Evolutionary conservation across 2,888 invertebrate genomes (phyloP), one percentile per base, ranked within the genome.

Genomic region (Amphiduros pacificus): DNA sequence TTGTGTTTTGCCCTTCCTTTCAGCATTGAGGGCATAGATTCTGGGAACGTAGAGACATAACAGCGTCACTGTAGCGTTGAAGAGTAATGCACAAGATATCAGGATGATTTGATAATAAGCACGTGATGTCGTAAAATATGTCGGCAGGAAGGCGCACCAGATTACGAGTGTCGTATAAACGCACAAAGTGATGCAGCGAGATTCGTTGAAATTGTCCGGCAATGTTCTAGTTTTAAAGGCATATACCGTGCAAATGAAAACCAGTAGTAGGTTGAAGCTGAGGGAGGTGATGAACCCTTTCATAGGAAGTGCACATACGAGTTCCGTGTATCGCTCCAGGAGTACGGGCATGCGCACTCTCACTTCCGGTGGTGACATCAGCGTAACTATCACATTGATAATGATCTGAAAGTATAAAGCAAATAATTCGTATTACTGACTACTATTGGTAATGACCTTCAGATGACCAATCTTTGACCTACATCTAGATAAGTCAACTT

Each of bases 161-260:
- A 77, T 70, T 40, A 76, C 66, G 27, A 76, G 60, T 0, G 74
- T 74, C 11, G 76, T 75, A 70, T 71, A 74, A 26, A 76, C 76
- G 51, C 74, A 74, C 66, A 75, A 69, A 14, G 71, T 65, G 50
- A 73, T 76, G 64, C 73, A 74, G 48, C 71, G 68, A 1, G 73
- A 72, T 56, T 75, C 75, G 67, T 75, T 75, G 67, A 69, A 75
- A 62, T 74, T 73, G 61, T 73, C 71, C 6, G 75, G 75, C 20
- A 75, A 64, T 24, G 55, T 61, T 2, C 75, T 64, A 6, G 73
- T 71, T 52, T 67, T 72, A 55, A 74, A 66, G 32, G 74, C 74
- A 61, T 73, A 71, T 55, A 66, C 71, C 2, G 73, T 66, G 64
- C 75, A 74, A 22, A 70, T 65, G 20, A 69, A 31, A 24, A 74